phyloP scores from a whole-genome alignment of 2,113 vertebrate species.

The Entomyzon cyanotis region DNA sequence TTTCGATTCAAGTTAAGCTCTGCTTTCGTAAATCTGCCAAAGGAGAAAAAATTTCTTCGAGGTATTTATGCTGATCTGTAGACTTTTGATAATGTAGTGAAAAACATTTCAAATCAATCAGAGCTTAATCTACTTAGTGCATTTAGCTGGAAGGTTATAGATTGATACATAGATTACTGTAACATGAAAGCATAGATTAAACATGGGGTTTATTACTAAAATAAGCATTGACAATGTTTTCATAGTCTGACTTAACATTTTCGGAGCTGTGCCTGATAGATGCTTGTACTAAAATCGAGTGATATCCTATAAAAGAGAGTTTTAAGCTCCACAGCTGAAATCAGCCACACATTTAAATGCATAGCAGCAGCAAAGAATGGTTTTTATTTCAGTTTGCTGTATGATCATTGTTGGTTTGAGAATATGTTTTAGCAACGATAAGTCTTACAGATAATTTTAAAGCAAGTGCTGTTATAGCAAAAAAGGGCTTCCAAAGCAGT shows the following conservation, averaged over 20 bases:
- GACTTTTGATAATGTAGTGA: slow-evolving; percentile 51
- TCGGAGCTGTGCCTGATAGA: slow-evolving; percentile 10
- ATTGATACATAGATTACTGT: slow-evolving; percentile 36
- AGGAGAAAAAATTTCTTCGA: slow-evolving; percentile 43
- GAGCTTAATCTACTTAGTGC: slow-evolving; percentile 58
- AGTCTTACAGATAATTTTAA: not conserved
- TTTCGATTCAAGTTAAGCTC: slow-evolving; percentile 58
- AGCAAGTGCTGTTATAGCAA: not conserved
- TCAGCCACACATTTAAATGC: slow-evolving; percentile 19
- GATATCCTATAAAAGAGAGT: not conserved
- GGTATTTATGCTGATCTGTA: slow-evolving; percentile 59
- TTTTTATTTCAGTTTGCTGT: not conserved
- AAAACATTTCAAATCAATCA: slow-evolving; percentile 63
- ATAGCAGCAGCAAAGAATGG: not conserved
- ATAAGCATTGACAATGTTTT: slow-evolving; percentile 45
- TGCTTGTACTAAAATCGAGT: not conserved
- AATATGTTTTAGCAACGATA: not conserved
- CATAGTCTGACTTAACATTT: slow-evolving; percentile 32
- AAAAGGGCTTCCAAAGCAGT: not conserved
- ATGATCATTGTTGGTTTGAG: not conserved
- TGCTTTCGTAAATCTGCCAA: slow-evolving; percentile 57
- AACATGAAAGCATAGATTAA: slow-evolving; percentile 42
- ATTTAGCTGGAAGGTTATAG: slow-evolving; percentile 44
- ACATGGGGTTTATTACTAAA: slow-evolving; percentile 32
- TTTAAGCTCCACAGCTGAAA: not conserved